Evolutionary conservation across 2,113 vertebrate species (phyloP).

Genomic region (Dissostichus mawsoni): DNA sequence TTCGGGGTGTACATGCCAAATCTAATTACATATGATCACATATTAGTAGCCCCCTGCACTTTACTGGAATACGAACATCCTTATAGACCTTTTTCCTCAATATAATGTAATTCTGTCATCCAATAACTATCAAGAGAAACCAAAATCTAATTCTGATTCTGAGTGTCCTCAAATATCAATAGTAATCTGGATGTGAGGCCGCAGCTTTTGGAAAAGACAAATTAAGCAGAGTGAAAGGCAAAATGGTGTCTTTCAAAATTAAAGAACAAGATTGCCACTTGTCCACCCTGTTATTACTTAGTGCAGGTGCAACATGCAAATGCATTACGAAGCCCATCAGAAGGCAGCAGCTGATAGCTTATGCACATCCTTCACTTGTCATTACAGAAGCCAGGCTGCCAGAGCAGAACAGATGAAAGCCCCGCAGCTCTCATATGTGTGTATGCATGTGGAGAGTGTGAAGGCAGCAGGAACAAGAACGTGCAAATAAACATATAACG

Average conservation of each 20-base stretch:
- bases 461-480: conserved; percentile 65
- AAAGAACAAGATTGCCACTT: conserved; percentile 22
- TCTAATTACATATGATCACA: neutral
- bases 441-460: conserved; percentile 64
- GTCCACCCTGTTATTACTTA: conserved; percentile 44
- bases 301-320: conserved; percentile 62
- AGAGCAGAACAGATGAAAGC: conserved; percentile 72
- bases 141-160: conserved; percentile 19
- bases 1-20: neutral
- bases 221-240: conserved; percentile 18
- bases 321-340: conserved; percentile 51
- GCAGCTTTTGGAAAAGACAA: conserved; percentile 25
- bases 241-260: conserved; percentile 28
- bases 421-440: conserved; percentile 72
- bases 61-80: neutral
- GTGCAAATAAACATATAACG: conserved; percentile 67
- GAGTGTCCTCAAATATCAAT: conserved; percentile 17
- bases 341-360: conserved; percentile 64
- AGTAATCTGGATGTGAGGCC: conserved; percentile 39
- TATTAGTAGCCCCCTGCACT: neutral
- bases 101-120: conserved; percentile 10
- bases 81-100: neutral
- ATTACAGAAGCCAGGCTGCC: conserved; percentile 67
- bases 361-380: conserved; percentile 75
- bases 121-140: conserved; percentile 11